Evolutionary conservation across 2,888 invertebrate species (phyloP).

Genomic region (Microplitis manilae): DNA sequence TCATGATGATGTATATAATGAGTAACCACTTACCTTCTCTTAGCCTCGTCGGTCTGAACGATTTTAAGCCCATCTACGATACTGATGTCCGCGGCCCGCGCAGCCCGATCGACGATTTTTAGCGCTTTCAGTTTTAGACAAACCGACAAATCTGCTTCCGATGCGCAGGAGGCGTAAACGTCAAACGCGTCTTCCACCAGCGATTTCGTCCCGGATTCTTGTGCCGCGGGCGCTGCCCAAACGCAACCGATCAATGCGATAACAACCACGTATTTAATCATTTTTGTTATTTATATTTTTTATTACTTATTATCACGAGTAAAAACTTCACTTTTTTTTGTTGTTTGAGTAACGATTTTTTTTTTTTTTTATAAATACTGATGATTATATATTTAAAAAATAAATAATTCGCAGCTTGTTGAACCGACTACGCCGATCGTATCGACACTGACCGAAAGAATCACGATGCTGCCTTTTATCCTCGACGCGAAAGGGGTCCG

Average conservation of each 20-base stretch:
- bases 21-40: constrained; percentile 62
- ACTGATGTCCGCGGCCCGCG: constrained; percentile 74
- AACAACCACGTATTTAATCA: constrained; percentile 65
- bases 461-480: constrained; percentile 72
- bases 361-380: constrained; percentile 9
- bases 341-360: neutral
- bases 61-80: constrained; percentile 72
- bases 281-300: constrained; percentile 52
- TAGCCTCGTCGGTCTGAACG: constrained; percentile 72
- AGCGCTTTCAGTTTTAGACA: constrained; percentile 87
- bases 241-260: constrained; percentile 60
- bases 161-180: constrained; percentile 75
- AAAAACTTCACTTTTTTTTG: constrained; percentile 26
- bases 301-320: constrained; percentile 33
- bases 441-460: constrained; percentile 71
- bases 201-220: constrained; percentile 55
- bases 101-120: constrained; percentile 82
- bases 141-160: constrained; percentile 77
- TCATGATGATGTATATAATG: constrained; percentile 3
- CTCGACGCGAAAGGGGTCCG: constrained; percentile 71
- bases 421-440: constrained; percentile 67
- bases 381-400: neutral
- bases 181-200: constrained; percentile 66
- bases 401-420: constrained; percentile 53
- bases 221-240: constrained; percentile 63